Evolutionary conservation across 2,888 invertebrate species (phyloP), one percentile per base, ranked within the genome.

Genomic region (Rhamnusium bicolor): DNA sequence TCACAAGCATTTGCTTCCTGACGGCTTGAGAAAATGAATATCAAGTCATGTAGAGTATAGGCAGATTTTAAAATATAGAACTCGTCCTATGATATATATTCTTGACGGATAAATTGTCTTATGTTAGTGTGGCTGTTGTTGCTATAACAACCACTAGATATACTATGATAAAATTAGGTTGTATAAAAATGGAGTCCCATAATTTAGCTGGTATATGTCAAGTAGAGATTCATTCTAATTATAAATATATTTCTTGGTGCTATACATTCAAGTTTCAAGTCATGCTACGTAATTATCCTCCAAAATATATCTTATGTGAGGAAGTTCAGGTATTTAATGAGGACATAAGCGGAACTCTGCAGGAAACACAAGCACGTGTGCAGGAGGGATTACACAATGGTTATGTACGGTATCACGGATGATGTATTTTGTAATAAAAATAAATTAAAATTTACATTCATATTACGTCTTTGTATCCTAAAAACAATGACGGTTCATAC

Each of bases 331-430:
- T 24, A 56, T 56, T 56, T 56, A 56, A 56, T 40, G 40, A 40
- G n/a, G 12, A 40, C n/a, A n/a, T 40, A n/a, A 54, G 16, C 27
- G 58, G 58, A 58, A 58, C 29, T 58, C 21, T 6, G 24, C 54
- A 54, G 21, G 19, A 58, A 58, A 1, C 21, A 32, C 16, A 32
- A 32, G 58, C 58, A 58, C 58, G 58, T 24, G 58, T 32, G 32
- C 27, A 18, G 29, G 18, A 27, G 58, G 24, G 24, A n/a, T 40
- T n/a, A n/a, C n/a, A 54, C 24, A 21, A 54, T 54, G 19, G 58
- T 16, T 29, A n/a, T 58, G 29, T 10, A 29, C 58, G 58, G 58
- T 32, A 58, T 58, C 58, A 58, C 58, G 58, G 58, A 12, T 58
- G 58, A 58, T 14, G 18, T 16, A 18, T 29, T 58, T 16, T 16